A percentile compares a stretch with the other conserved stretches of the same genome.
These are phyloP conservation scores for Linyphia triangularis DNA, from an alignment of 2,888 invertebrate genomes.

Conservation along the genomic window DNA sequence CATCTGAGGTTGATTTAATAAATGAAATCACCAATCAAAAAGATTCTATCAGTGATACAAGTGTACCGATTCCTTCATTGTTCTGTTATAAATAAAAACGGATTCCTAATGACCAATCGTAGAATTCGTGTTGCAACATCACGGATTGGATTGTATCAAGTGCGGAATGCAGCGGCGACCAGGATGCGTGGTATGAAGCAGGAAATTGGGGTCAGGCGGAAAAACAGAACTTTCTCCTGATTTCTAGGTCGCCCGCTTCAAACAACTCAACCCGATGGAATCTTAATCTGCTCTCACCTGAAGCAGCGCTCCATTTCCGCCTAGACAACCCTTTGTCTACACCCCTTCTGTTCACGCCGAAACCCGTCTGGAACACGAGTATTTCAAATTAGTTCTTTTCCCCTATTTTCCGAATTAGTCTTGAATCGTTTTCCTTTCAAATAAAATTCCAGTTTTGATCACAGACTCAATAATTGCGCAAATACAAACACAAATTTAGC, in stretches of 20 bases:
- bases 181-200: neutral
- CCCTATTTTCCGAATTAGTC: too few relatives aligned
- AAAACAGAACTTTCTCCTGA: slow-evolving; percentile 2
- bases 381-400: too few relatives aligned
- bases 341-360: neutral
- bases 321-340: neutral
- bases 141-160: neutral
- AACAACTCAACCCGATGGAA: neutral
- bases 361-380: too few relatives aligned
- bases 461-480: too few relatives aligned
- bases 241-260: neutral
- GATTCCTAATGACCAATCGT: neutral
- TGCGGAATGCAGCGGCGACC: neutral
- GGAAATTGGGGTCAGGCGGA: neutral
- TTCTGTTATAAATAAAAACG: neutral
- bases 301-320: neutral
- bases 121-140: neutral
- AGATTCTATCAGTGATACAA: neutral
- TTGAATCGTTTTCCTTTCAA: too few relatives aligned
- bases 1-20: too few relatives aligned
- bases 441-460: too few relatives aligned
- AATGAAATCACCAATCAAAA: neutral
- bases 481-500: too few relatives aligned
- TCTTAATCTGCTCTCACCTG: slow-evolving; percentile 3
- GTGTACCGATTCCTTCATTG: neutral